A percentile compares a stretch with the other conserved stretches of the same genome.
Conservation (phyloP, 2,113 vertebrate species). For the Paratilapia polleni region DNA sequence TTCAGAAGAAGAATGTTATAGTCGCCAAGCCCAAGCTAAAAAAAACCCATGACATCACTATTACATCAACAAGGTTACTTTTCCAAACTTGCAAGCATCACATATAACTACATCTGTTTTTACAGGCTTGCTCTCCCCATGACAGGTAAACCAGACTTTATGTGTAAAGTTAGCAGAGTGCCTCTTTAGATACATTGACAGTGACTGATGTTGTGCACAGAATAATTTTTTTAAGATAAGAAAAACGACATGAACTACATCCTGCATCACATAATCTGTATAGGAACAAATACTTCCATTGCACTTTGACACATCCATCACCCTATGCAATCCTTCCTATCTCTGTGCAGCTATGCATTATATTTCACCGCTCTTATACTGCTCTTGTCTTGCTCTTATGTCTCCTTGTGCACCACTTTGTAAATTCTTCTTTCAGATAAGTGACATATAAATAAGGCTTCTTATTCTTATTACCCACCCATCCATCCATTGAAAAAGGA, state of each 20-base stretch:
- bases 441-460: constrained; percentile 54
- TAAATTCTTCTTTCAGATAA: constrained; percentile 47
- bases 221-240: background rate
- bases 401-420: constrained; percentile 17
- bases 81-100: background rate
- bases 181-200: background rate
- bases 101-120: background rate
- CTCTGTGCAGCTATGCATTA: constrained; percentile 26
- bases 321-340: background rate
- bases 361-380: constrained; percentile 1
- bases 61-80: background rate
- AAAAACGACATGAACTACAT: background rate
- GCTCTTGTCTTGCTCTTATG: constrained; percentile 7
- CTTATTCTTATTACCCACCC: constrained; percentile 61
- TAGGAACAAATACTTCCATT: background rate
- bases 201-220: background rate
- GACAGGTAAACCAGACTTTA: background rate
- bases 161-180: background rate
- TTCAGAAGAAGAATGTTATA: too few species aligned
- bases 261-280: background rate
- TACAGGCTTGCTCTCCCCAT: background rate
- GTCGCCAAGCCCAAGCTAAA: background rate
- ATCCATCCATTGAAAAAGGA: constrained; percentile 72
- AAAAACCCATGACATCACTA: background rate
- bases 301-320: background rate